These are phyloP conservation scores for Ormyrus nitidulus DNA, from an alignment of 2,888 invertebrate genomes.

Conservation along the genomic window DNA sequence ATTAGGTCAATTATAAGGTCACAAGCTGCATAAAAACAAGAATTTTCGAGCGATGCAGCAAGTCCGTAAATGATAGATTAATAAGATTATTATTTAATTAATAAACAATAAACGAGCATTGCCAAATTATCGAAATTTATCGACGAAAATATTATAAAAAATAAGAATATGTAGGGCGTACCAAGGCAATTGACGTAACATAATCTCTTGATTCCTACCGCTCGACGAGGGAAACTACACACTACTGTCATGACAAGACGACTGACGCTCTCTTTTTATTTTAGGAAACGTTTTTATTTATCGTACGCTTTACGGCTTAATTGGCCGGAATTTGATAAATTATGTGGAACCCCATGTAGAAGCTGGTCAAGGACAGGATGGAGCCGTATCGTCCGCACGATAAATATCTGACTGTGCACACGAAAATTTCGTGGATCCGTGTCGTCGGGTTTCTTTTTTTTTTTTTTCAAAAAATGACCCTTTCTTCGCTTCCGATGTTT, in stretches of 20 bases:
- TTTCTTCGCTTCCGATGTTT: too few relatives aligned
- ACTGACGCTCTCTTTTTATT: slow-evolving; percentile 48
- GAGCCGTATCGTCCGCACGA: slow-evolving; percentile 25
- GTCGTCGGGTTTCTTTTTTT: too few relatives aligned
- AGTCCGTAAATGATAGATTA: background rate
- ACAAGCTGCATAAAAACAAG: too few relatives aligned
- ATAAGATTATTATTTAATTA: background rate
- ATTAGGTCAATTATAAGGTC: too few relatives aligned
- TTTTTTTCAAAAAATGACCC: too few relatives aligned
- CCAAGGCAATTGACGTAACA: slow-evolving; percentile 52
- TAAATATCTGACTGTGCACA: slow-evolving; percentile 26
- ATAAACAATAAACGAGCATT: background rate
- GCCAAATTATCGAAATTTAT: background rate
- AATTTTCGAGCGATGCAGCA: too few relatives aligned
- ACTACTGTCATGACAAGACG: slow-evolving; percentile 34
- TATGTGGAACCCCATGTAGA: slow-evolving; percentile 10
- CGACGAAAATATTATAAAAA: background rate
- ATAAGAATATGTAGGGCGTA: slow-evolving; percentile 17
- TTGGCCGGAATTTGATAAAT: slow-evolving; percentile 54
- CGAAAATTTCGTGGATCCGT: too few relatives aligned
- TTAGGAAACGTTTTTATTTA: slow-evolving; percentile 53
- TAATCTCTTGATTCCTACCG: slow-evolving; percentile 31
- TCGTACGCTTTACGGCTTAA: slow-evolving; percentile 43
- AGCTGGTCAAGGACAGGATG: slow-evolving; percentile 53
- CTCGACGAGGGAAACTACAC: slow-evolving; percentile 47